These are phyloP conservation scores for Campoplex nolae DNA, from an alignment of 2,888 invertebrate species.

Conservation along the genomic window DNA sequence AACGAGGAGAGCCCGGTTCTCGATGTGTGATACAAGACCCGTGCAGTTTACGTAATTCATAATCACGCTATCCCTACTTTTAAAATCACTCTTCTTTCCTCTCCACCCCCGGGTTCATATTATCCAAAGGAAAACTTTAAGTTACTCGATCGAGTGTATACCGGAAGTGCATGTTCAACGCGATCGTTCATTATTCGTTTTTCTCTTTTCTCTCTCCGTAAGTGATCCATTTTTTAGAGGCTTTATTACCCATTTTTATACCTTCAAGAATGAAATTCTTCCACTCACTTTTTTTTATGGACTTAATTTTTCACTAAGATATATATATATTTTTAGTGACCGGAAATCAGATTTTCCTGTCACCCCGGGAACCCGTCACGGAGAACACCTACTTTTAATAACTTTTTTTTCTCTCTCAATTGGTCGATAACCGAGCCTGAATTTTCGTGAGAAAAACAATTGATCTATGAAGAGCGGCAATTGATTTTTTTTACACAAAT, in stretches of 20 bases:
- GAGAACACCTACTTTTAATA: no score
- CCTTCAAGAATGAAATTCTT: neutral
- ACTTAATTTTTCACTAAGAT: no score
- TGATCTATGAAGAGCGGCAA: no score
- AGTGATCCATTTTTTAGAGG: neutral
- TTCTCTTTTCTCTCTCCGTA: neutral
- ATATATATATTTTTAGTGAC: no score
- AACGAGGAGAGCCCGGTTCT: constrained; percentile 58
- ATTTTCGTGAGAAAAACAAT: no score
- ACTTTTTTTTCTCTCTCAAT: no score
- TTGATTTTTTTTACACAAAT: neutral
- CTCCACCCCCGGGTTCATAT: neutral
- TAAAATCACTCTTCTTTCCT: constrained; percentile 20
- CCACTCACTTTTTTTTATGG: no score
- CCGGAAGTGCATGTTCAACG: constrained; percentile 61
- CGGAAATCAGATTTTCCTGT: no score
- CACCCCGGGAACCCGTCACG: no score
- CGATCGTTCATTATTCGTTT: neutral
- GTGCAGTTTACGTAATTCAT: constrained; percentile 79
- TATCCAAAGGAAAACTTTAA: constrained; percentile 55
- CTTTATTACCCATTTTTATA: neutral
- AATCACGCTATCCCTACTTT: constrained; percentile 73
- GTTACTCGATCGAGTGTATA: constrained; percentile 56
- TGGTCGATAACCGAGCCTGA: no score
- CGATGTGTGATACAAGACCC: constrained; percentile 76